phyloP scores from a whole-genome alignment of 2,113 vertebrate genomes.

The Halcyon malimbica region DNA sequence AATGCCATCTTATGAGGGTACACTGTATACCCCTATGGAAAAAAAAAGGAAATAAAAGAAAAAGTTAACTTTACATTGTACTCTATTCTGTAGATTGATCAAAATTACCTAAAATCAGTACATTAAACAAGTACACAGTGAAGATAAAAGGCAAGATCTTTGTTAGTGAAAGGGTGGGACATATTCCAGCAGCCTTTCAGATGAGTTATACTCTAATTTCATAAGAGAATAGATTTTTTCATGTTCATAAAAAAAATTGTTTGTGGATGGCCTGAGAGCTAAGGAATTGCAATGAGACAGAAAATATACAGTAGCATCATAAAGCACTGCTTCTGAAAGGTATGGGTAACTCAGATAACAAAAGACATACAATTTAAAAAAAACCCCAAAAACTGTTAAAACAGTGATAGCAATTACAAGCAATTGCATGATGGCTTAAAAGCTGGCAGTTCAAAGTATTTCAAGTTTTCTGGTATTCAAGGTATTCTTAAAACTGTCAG shows the following conservation, averaged over 20 bases:
- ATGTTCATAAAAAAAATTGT: neutral
- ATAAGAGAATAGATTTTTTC: neutral
- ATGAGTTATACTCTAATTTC: neutral
- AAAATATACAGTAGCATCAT: neutral
- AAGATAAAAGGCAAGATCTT: neutral
- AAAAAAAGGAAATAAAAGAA: neutral
- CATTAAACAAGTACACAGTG: neutral
- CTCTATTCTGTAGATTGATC: neutral
- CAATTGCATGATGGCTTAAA: neutral
- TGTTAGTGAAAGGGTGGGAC: neutral
- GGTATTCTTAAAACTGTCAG: neutral
- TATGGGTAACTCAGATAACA: neutral
- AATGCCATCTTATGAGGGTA: neutral
- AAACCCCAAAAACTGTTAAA: neutral
- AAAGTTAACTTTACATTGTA: neutral
- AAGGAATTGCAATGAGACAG: neutral
- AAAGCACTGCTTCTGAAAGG: neutral
- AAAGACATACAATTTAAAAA: neutral
- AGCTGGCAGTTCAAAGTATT: neutral
- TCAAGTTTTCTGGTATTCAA: neutral
- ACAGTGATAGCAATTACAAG: neutral
- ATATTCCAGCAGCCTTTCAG: neutral
- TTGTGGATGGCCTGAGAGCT: neutral
- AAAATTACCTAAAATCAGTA: neutral
- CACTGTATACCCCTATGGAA: neutral